Evolutionary conservation across 2,113 vertebrate species (phyloP).

Genomic region (Osmerus mordax): DNA sequence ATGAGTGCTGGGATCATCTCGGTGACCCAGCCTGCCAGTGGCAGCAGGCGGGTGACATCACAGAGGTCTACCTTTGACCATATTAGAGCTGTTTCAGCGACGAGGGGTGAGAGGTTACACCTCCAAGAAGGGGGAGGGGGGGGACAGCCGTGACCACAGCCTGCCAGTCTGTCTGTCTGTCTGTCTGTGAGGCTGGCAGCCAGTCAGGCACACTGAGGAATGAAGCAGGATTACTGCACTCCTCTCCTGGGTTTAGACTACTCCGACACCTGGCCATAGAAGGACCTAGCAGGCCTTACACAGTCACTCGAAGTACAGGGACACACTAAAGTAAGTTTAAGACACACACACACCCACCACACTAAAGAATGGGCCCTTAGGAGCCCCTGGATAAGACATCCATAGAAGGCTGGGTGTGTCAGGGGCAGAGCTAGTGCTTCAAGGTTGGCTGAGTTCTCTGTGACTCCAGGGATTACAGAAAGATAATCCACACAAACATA

Average conservation of each 20-base stretch:
- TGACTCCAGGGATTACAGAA: constrained; percentile 51
- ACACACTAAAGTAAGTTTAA: too few species aligned
- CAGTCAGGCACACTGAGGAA: constrained; percentile 54
- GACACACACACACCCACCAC: constrained; percentile 10
- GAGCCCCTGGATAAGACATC: constrained; percentile 36
- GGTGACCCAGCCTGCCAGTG: background rate
- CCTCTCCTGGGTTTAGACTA: constrained; percentile 31
- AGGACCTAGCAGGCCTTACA: constrained; percentile 49
- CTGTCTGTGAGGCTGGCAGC: constrained; percentile 35
- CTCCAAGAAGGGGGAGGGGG: constrained; percentile 43
- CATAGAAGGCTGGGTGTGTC: constrained; percentile 63
- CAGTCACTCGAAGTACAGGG: background rate
- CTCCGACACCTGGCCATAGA: constrained; percentile 61
- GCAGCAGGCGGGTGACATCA: background rate
- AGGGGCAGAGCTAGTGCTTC: constrained; percentile 22
- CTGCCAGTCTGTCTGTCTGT: constrained; percentile 17
- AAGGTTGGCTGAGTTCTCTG: constrained; percentile 45
- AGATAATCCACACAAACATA: constrained; percentile 41
- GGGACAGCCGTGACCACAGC: constrained; percentile 50
- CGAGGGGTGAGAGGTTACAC: constrained; percentile 29
- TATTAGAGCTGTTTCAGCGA: constrained; percentile 39
- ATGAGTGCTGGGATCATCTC: background rate
- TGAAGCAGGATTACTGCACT: constrained; percentile 48
- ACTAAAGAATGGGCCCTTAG: background rate
- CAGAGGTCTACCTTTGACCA: constrained; percentile 33